These are phyloP conservation scores for Microctonus hyperodae DNA, from an alignment of 2,888 invertebrate genomes.

Conservation along the genomic window DNA sequence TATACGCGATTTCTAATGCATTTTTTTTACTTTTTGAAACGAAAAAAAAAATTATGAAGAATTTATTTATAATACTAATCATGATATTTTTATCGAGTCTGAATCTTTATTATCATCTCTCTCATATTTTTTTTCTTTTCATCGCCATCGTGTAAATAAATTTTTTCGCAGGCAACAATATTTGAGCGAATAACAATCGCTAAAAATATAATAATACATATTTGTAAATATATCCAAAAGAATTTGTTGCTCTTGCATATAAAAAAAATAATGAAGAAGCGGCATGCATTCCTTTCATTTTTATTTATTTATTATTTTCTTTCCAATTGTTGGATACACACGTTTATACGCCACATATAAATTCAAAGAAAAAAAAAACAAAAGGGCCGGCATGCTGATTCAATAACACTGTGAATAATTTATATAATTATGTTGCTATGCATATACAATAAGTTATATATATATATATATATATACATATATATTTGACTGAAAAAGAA, in stretches of 20 bases:
- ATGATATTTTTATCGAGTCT: background rate
- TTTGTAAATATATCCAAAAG: conserved; percentile 20
- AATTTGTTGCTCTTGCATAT: background rate
- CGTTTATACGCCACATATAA: background rate
- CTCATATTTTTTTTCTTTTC: background rate
- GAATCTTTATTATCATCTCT: background rate
- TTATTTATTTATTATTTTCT: background rate
- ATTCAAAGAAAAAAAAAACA: background rate
- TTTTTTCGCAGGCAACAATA: conserved; percentile 24
- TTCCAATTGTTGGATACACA: background rate
- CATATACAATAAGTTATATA: conserved; percentile 1
- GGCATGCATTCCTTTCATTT: background rate
- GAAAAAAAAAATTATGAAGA: background rate
- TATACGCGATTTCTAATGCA: conserved; percentile 17
- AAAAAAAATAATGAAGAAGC: background rate
- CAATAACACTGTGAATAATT: conserved; percentile 29
- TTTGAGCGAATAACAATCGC: background rate
- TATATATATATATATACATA: too few species aligned
- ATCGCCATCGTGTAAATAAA: conserved; percentile 35
- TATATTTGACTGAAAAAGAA: conserved; percentile 26
- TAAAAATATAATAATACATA: background rate
- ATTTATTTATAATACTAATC: background rate
- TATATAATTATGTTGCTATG: conserved; percentile 26
- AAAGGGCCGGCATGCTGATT: conserved; percentile 1
- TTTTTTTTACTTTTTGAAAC: background rate